Evolutionary conservation across 2,113 vertebrate genomes (phyloP).

Genomic region (Toxotes jaculatrix): DNA sequence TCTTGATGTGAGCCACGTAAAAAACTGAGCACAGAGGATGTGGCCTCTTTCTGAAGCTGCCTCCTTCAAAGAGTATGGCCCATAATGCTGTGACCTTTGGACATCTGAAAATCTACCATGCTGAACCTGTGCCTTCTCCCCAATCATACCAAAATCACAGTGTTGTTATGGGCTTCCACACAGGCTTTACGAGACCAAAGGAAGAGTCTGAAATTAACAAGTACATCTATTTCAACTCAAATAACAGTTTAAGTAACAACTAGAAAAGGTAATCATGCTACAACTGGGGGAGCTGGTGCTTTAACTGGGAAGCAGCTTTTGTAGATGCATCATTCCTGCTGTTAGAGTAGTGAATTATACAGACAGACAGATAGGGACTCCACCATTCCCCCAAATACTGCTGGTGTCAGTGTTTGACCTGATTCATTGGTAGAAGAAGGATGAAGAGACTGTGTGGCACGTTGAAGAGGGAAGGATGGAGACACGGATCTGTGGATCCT

Average conservation of each 20-base stretch:
- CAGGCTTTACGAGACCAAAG: background rate
- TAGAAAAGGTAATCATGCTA: background rate
- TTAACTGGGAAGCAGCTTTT: no score
- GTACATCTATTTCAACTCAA: background rate
- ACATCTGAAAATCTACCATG: background rate
- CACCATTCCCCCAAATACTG: background rate
- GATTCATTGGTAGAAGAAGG: conserved; percentile 77
- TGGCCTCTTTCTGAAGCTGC: background rate
- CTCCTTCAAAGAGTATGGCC: background rate
- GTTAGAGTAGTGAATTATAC: background rate
- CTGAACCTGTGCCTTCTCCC: background rate
- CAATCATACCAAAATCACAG: background rate
- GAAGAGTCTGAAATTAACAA: background rate
- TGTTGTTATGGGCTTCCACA: background rate
- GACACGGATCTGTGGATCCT: conserved; percentile 25
- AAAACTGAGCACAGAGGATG: background rate
- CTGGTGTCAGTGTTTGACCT: conserved; percentile 64
- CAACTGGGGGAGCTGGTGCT: no score
- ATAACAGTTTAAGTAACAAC: background rate
- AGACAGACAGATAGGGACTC: background rate
- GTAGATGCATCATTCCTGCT: no score
- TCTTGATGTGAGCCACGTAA: background rate
- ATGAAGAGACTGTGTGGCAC: conserved; percentile 50
- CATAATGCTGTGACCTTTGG: background rate
- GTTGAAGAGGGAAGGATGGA: conserved; percentile 39